These are phyloP conservation scores for Clepsis dumicolana DNA, from an alignment of 2,888 invertebrate genomes.

Conservation along the genomic window DNA sequence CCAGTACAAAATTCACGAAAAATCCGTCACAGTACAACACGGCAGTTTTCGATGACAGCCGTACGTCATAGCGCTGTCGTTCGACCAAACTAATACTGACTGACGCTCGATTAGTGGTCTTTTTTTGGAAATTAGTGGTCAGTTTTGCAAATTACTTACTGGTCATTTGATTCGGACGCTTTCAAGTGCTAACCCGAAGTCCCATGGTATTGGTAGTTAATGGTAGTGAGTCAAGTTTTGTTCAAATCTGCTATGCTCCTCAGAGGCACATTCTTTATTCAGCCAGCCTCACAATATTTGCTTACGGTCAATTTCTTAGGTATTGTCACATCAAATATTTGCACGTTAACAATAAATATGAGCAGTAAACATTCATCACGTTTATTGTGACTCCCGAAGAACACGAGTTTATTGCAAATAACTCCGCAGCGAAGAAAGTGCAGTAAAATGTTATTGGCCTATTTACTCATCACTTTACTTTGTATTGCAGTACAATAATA, in stretches of 20 bases:
- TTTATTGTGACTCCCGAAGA: slow-evolving; percentile 1
- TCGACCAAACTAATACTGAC: too few relatives aligned
- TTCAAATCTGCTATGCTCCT: background rate
- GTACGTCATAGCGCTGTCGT: too few relatives aligned
- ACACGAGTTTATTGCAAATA: slow-evolving; percentile 14
- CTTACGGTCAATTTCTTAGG: background rate
- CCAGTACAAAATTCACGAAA: too few relatives aligned
- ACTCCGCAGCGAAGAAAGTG: slow-evolving; percentile 24
- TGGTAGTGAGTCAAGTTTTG: background rate
- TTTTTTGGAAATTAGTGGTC: too few relatives aligned
- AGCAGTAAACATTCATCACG: background rate
- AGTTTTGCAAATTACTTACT: too few relatives aligned
- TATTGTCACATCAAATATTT: background rate
- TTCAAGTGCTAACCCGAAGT: too few relatives aligned
- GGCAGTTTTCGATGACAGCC: too few relatives aligned
- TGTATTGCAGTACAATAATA: too few relatives aligned
- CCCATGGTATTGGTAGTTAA: too few relatives aligned
- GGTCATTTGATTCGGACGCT: too few relatives aligned
- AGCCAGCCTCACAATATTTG: background rate
- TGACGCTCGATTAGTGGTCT: too few relatives aligned
- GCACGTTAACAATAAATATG: slow-evolving; percentile 1
- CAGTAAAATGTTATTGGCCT: slow-evolving; percentile 24
- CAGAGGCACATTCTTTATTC: background rate
- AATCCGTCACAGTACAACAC: too few relatives aligned
- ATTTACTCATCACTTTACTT: background rate